Evolutionary conservation across 2,113 vertebrate species (phyloP), one percentile per base, ranked within the genome.

Genomic region (Dipodomys merriami): DNA sequence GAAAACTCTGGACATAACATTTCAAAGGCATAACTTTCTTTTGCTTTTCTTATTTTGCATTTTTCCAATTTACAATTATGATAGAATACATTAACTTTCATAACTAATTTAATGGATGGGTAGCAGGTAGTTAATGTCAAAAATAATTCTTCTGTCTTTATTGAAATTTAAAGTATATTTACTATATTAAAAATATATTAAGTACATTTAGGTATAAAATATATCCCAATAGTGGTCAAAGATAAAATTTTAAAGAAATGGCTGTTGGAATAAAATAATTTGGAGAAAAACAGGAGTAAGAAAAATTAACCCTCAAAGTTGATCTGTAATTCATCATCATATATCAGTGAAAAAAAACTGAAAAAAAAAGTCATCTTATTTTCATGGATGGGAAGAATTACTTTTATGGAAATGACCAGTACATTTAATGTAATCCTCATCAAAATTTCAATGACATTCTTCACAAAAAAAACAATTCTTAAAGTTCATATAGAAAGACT

Each of bases 41-140:
- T 73, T 25, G 5, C 19, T 71, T 29, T 46, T 30, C 16, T 82
- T 84, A 68, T 77, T 91, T 71, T 72, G 39, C 85, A 19, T 19
- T 69, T 88, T 44, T n/a, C 4, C 11, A 80, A 16, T 81, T 95
- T 93, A 49, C 44, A 88, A 77, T 49, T 29, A 88, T 84, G 68
- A 46, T 72, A 60, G 15, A 81, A n/a, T 87, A 67, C 25, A n/a
- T 68, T n/a, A 77, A 29, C 30, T 30, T 33, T 90, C 29, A 80
- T 72, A 76, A 85, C 6, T 46, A 67, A 18, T 16, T 76, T 69
- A 53, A 3, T 57, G 35, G 73, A 89, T 67, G 22, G 2, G 10
- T 23, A 39, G 11, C 20, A 83, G 60, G 29, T 90, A 65, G 46
- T 35, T 78, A 77, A 27, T 74, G 4, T 71, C 20, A 88, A 39